These are phyloP conservation scores for Sinocyclocheilus grahami DNA, from an alignment of 2,113 vertebrate genomes.

Conservation along the genomic window DNA sequence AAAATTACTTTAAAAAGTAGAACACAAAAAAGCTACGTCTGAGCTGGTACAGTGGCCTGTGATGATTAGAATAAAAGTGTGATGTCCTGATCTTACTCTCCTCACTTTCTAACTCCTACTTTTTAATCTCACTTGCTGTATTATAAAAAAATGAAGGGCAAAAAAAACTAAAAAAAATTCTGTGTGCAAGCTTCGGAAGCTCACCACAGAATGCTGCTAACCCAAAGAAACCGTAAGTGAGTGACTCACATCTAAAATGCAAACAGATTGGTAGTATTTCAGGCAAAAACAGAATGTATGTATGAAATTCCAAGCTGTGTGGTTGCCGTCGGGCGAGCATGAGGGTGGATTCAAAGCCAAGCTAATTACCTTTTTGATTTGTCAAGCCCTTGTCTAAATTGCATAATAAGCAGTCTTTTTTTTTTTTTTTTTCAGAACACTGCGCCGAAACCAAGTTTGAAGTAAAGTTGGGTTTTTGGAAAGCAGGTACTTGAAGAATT, in stretches of 20 bases:
- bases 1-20: too few species aligned
- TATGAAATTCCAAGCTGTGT: slow-evolving; percentile 16
- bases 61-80: background rate
- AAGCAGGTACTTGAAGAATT: slow-evolving; percentile 30
- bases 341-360: too few species aligned
- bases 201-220: background rate
- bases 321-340: background rate
- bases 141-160: slow-evolving; percentile 1
- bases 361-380: background rate
- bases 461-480: slow-evolving; percentile 10
- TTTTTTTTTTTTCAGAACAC: slow-evolving; percentile 23
- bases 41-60: background rate
- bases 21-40: background rate
- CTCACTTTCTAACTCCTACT: background rate
- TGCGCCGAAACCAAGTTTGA: background rate
- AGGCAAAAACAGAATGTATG: background rate
- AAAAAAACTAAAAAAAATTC: too few species aligned
- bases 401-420: background rate
- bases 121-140: background rate
- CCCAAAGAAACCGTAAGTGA: background rate
- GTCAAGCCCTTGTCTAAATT: background rate
- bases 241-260: background rate
- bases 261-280: background rate
- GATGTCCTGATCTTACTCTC: background rate
- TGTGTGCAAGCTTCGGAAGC: background rate